Conservation (phyloP, 2,797 vertebrate species). For the Triplophysa yarkandensis region DNA sequence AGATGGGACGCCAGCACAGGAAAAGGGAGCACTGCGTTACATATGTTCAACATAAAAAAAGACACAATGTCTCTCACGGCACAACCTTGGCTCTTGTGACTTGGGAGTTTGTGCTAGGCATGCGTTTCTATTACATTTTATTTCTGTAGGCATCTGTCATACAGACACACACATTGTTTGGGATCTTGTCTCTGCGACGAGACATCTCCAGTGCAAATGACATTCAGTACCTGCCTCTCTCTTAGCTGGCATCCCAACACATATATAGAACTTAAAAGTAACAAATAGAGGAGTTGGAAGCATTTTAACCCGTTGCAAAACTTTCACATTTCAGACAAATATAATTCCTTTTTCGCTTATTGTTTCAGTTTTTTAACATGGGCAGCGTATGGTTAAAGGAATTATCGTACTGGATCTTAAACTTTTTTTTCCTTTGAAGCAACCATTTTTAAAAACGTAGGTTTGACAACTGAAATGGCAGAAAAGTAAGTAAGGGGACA, state of each 20-base stretch:
- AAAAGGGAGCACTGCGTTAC: constrained; percentile 53
- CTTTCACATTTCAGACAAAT: constrained; percentile 42
- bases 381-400: too few relatives aligned
- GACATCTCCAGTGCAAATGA: constrained; percentile 13
- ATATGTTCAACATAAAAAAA: constrained; percentile 54
- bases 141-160: constrained; percentile 21
- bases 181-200: constrained; percentile 19
- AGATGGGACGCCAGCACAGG: constrained; percentile 50
- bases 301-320: constrained; percentile 47
- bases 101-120: constrained; percentile 10
- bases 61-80: constrained; percentile 36
- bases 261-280: constrained; percentile 26
- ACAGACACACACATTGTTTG: constrained; percentile 31
- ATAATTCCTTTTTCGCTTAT: constrained; percentile 24
- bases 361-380: constrained; percentile 16
- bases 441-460: constrained; percentile 46
- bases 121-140: not conserved
- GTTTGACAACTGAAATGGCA: constrained; percentile 43
- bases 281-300: not conserved
- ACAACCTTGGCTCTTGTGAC: constrained; percentile 28
- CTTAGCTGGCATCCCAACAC: constrained; percentile 3
- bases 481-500: constrained; percentile 32
- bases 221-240: constrained; percentile 23
- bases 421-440: constrained; percentile 4
- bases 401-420: too few relatives aligned